Base-by-base conservation (phyloP, 2,113 vertebrate genomes). In the Sterrhoptilus dennistouni region DNA sequence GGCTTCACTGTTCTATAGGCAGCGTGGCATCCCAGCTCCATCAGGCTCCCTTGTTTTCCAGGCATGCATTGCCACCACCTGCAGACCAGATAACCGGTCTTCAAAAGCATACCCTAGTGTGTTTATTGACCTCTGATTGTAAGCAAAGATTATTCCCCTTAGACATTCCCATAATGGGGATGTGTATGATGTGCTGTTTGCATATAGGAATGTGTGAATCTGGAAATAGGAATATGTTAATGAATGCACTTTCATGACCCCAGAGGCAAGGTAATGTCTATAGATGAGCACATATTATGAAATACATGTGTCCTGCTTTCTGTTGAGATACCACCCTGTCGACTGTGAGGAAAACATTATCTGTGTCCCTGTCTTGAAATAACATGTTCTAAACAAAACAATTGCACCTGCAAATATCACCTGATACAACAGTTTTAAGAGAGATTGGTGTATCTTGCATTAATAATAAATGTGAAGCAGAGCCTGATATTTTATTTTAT, bases 381-480 rank as follows among this genome's bases (percentile, higher is more conserved):
- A 93, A 8, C n/a, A 54, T 80, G 88, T 92, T 16, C 47, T 92
- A 83, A 95, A 93, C 76, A 95, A 92, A 97, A 93, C 91, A 93
- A 84, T 83, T 86, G 71, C 83, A 95, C 96, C 95, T 95, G 81
- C 60, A 96, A 95, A 92, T 92, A 93, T 83, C 93, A 95, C 90
- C 91, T 63, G 83, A 89, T 90, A 87, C 56, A 95, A 97, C 90
- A 93, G 42, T 89, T 95, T 96, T 93, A 92, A 90, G 83, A 83
- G 68, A 95, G 63, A 63, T 81, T 87, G 17, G 83, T 96, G 90
- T 97, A 95, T 70, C 90, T 96, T 97, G 35, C 83, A 93, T 97
- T 92, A 96, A 97, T 96, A 97, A 97, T 97, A 97, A 90, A 97
- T 97, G 89, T 74, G 94, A 92, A 92, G 6, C 68, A 96, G 92